Evolutionary conservation across 2,797 vertebrate genomes (phyloP).

Genomic region (Ataeniobius toweri): DNA sequence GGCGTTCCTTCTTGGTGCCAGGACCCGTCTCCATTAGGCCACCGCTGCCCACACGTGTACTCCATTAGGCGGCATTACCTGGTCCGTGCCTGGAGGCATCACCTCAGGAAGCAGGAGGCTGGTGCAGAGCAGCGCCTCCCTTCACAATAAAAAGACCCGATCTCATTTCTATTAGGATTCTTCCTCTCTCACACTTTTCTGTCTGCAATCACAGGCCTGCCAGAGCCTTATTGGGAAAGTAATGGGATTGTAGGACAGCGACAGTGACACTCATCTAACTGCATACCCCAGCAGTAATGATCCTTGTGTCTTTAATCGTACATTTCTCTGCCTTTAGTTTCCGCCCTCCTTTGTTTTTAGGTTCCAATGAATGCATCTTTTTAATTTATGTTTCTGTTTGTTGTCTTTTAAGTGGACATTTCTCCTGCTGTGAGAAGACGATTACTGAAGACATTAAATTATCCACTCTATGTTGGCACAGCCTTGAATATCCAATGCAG

Average conservation of each 20-base stretch:
- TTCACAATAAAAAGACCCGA: conserved; percentile 26
- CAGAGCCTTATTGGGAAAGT: conserved; percentile 71
- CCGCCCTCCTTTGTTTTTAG: not conserved
- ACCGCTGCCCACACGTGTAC: conserved; percentile 70
- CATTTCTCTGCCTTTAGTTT: conserved; percentile 26
- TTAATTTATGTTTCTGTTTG: not conserved
- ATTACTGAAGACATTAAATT: not conserved
- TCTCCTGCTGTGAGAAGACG: not conserved
- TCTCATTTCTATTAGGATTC: conserved; percentile 69
- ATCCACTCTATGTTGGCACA: not conserved
- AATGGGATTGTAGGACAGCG: conserved; percentile 62
- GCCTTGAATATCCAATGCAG: not conserved
- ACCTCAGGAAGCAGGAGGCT: conserved; percentile 27
- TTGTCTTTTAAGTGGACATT: not conserved
- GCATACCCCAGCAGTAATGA: conserved; percentile 45
- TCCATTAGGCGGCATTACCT: conserved; percentile 77
- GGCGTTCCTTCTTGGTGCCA: conserved; percentile 60
- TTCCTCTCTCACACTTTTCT: conserved; percentile 36
- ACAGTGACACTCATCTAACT: conserved; percentile 55
- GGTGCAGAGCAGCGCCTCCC: conserved; percentile 5
- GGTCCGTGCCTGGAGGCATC: conserved; percentile 51
- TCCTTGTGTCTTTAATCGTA: conserved; percentile 13
- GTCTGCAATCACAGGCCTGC: conserved; percentile 70
- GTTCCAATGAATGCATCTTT: not conserved
- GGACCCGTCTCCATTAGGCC: conserved; percentile 75